Conservation (phyloP, 92 coral and sea anemone species). For the Bergia sp. region DNA sequence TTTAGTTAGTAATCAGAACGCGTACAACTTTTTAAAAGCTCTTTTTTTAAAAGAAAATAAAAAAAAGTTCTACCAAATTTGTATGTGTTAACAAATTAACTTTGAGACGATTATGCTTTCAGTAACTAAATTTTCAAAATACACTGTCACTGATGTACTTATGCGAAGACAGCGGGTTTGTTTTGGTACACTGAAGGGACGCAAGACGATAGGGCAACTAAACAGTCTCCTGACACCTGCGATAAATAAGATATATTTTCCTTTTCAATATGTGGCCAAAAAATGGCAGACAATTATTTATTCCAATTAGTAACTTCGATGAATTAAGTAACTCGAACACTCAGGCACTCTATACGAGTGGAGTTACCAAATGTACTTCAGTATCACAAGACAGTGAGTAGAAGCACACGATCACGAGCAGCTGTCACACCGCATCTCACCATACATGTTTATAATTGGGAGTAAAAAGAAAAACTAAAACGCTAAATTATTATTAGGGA, state of each 20-base stretch:
- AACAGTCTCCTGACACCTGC: neutral
- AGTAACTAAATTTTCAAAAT: neutral
- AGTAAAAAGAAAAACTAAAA: too few species aligned
- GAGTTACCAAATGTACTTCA: neutral
- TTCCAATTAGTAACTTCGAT: neutral
- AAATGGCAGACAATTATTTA: neutral
- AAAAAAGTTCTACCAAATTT: neutral
- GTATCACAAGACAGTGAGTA: neutral
- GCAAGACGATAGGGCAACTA: neutral
- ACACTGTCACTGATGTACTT: neutral
- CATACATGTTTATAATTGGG: too few species aligned
- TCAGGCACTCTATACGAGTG: neutral
- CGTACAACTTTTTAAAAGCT: neutral
- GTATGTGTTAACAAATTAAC: too few species aligned
- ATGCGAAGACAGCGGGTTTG: neutral
- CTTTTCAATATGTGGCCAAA: neutral
- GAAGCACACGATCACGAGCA: neutral
- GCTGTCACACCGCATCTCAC: neutral
- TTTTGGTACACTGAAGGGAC: neutral
- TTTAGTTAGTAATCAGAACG: neutral
- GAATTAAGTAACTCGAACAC: neutral
- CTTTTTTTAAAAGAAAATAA: too few species aligned
- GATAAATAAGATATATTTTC: neutral
- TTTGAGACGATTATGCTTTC: neutral
- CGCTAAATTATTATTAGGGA: neutral